A percentile compares a stretch with the other conserved stretches of the same genome.
These are phyloP conservation scores for Conchocele bisecta DNA, from an alignment of 2,888 invertebrate species.

Conservation along the genomic window DNA sequence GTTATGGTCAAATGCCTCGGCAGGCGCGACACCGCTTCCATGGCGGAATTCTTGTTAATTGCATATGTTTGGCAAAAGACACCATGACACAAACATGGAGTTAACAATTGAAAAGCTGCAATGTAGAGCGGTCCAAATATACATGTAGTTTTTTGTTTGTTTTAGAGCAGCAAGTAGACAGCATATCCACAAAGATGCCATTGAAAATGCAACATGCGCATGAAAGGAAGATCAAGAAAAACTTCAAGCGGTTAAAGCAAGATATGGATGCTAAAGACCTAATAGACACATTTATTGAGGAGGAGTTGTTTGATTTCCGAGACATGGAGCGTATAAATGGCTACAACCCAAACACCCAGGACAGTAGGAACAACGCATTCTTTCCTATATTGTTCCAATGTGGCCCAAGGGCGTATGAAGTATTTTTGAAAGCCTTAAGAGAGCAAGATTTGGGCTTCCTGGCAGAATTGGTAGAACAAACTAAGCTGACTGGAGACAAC, in stretches of 20 bases:
- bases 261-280: conserved; percentile 56
- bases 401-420: conserved; percentile 40
- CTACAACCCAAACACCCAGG: conserved; percentile 48
- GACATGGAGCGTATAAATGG: conserved; percentile 45
- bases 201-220: conserved; percentile 34
- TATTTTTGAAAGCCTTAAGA: conserved; percentile 44
- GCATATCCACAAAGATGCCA: conserved; percentile 40
- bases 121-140: no score
- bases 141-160: no score
- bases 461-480: conserved; percentile 38
- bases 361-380: conserved; percentile 49
- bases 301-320: conserved; percentile 48
- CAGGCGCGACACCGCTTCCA: no score
- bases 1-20: no score
- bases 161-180: no score
- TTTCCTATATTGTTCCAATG: conserved; percentile 30
- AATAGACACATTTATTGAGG: conserved; percentile 40
- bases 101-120: no score
- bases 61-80: no score
- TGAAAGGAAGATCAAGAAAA: conserved; percentile 44
- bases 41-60: no score
- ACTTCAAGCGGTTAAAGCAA: conserved; percentile 26
- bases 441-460: conserved; percentile 24
- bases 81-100: no score
- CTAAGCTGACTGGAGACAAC: no score